Percentiles rank a stretch among this genome's conserved stretches.
Evolutionary conservation across 2,888 invertebrate genomes (phyloP).

Genomic region (Leucophora obtusa): DNA sequence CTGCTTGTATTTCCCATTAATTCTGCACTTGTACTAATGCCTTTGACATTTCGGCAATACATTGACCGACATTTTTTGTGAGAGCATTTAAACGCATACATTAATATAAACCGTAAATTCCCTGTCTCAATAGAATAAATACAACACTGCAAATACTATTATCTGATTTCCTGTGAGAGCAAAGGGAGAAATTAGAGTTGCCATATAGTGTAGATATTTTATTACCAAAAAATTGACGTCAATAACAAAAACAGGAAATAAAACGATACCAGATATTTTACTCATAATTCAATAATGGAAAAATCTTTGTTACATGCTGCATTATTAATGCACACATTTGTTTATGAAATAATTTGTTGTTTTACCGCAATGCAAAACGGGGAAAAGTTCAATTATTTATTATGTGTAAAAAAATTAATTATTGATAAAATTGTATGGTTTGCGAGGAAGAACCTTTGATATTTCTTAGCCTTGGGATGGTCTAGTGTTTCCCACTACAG

Average conservation of each 20-base stretch:
- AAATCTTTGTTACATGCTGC: not conserved
- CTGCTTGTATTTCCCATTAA: conserved; percentile 45
- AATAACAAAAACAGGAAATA: no score
- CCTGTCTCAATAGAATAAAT: conserved; percentile 20
- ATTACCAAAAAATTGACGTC: no score
- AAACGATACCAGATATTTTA: no score
- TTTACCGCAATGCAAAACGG: no score
- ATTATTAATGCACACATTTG: not conserved
- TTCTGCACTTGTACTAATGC: conserved; percentile 63
- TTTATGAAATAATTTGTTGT: no score
- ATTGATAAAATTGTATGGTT: no score
- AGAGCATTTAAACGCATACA: conserved; percentile 21
- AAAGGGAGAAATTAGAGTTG: conserved; percentile 24
- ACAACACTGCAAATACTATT: conserved; percentile 32
- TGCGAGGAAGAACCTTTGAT: no score
- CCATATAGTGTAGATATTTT: conserved; percentile 3
- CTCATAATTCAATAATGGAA: no score
- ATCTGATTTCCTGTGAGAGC: conserved; percentile 49
- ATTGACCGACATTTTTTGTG: conserved; percentile 60
- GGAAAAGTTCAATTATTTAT: no score
- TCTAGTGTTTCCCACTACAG: no score
- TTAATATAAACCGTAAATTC: conserved; percentile 35
- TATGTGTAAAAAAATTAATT: no score
- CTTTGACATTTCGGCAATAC: conserved; percentile 65
- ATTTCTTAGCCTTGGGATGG: no score